Base-by-base conservation (phyloP, 2,113 vertebrate species). In the Perca schrenkii region DNA sequence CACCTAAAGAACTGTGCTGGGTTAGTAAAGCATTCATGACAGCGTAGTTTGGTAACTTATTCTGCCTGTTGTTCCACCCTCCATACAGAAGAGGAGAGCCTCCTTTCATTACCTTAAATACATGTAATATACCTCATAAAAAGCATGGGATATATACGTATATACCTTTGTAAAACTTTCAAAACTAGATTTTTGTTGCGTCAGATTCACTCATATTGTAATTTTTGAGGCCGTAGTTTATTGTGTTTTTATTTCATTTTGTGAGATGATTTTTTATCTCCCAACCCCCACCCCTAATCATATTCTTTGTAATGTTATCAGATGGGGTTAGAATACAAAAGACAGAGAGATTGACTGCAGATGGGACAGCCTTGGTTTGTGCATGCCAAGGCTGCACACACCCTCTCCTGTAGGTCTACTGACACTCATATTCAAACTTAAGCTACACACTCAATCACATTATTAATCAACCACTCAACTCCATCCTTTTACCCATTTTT, bases 401-500 rank as follows among this genome's bases (percentile, higher is more conserved):
- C 49, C 12, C 67, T 73, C 47, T 79, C 54, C 47, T 67, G 28
- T 46, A 74, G 43, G 36, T 70, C 68, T 14, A 1, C 40, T 49
- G 40, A 75, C 19, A 60, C 69, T 73, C 31, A 31, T 50, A 75
- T 56, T 53, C 36, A 79, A 70, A 79, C 53, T 53, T 65, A 17
- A 43, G 19, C 46, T 46, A 36, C 61, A 31, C 77, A 85, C 78
- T 65, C 71, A 90, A 84, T 87, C 75, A 80, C 77, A 86, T 91
- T 89, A 90, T 88, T 79, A 90, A 84, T 83, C 64, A 85, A 63
- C 68, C 80, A 86, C 86, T 89, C 81, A 76, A 46, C 69, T 85
- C 70, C 16, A 85, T 84, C 81, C 62, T 82, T 91, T 88, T 83
- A 87, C 85, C 85, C 80, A 86, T 88, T 89, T 91, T 67, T 81